Base-by-base conservation (phyloP, 2,888 invertebrate species). In the Leptinotarsa haldemani region DNA sequence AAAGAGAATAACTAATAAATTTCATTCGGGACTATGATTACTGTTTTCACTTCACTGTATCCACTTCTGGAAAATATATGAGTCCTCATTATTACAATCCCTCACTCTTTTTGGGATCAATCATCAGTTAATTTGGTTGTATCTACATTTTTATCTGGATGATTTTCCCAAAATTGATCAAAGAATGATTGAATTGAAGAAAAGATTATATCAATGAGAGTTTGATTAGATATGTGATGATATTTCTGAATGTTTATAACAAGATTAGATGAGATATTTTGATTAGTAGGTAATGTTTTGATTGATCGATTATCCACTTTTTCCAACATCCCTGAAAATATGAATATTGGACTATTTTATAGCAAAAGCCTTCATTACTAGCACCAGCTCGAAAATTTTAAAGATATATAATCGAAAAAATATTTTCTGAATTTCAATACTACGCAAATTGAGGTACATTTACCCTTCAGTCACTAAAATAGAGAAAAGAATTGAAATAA, bases 401-500 rank as follows among this genome's bases (percentile, higher is more conserved):
- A n/a, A 50, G n/a, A 50, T 16, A 50, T 5, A 50, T 16, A 15
- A 16, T 50, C n/a, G 7, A 15, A 50, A 16, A n/a, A 50, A 50
- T 40, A 40, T 40, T 40, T 40, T 40, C 9, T 40, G 40, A 40
- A 9, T 40, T 40, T 40, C 9, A 40, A 40, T 40, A 40, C 40
- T 40, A 40, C 40, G 40, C 12, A 40, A 12, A 40, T 40, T 9
- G 2, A 9, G 4, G 40, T 40, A 50, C 50, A 50, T 50, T 15
- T 16, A n/a, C 50, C 16, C 5, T 50, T 50, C 50, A 50, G 50
- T 50, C 40, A 2, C 40, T 40, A 0, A 40, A 40, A 50, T 50
- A 50, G 12, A 25, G 15, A 15, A 56, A 52, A 56, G 56, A 56
- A 56, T 56, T 56, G 25, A 22, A 56, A 56, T 56, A 56, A 56